These are phyloP conservation scores for Megalopta genalis DNA, from an alignment of 1,140 invertebrate genomes.

Conservation along the genomic window DNA sequence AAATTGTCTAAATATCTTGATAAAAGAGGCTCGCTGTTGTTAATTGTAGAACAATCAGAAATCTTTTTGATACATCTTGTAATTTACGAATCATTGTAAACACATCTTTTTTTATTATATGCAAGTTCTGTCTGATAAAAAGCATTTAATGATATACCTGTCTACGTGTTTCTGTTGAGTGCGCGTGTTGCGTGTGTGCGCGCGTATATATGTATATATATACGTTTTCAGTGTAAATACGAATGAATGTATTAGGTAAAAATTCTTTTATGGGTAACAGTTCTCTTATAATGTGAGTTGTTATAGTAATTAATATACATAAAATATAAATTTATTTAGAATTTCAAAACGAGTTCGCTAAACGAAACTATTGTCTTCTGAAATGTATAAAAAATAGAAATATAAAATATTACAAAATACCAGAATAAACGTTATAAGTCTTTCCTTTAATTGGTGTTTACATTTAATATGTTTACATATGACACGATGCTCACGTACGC, in stretches of 20 bases:
- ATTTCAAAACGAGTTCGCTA: constrained; percentile 4
- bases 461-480: too few species aligned
- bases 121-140: constrained; percentile 17
- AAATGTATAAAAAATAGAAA: constrained; percentile 36
- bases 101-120: constrained; percentile 33
- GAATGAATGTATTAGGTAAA: constrained; percentile 19
- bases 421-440: constrained; percentile 2
- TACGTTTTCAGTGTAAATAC: constrained; percentile 20
- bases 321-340: not conserved
- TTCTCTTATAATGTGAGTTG: constrained; percentile 1
- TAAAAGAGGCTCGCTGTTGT: constrained; percentile 39
- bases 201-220: constrained; percentile 8
- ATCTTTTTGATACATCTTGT: constrained; percentile 38
- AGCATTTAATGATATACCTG: constrained; percentile 20
- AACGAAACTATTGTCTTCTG: not conserved
- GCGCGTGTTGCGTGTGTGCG: not conserved
- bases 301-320: not conserved
- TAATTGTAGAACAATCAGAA: constrained; percentile 15
- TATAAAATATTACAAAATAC: not conserved
- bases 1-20: constrained; percentile 37
- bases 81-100: constrained; percentile 30
- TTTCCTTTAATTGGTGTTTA: not conserved
- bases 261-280: not conserved
- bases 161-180: constrained; percentile 5
- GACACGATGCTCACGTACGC: too few species aligned